Percentiles rank a stretch among this genome's conserved stretches.
Conservation (phyloP, 2,888 invertebrate species). For the Apodemia hepburni region DNA sequence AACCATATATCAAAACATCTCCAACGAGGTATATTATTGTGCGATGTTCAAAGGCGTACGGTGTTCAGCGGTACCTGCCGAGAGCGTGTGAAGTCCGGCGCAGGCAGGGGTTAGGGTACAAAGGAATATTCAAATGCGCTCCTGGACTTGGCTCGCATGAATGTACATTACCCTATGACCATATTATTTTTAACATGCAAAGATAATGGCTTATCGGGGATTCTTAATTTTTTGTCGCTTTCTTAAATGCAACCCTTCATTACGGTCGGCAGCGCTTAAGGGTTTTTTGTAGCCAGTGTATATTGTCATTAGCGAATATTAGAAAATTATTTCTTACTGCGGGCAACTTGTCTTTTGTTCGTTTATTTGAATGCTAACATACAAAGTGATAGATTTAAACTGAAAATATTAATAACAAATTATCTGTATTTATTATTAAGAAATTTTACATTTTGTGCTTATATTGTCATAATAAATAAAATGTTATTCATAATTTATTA, state of each 20-base stretch:
- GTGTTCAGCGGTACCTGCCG: conserved; percentile 41
- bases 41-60: conserved; percentile 14
- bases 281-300: conserved; percentile 67
- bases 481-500: too few species aligned
- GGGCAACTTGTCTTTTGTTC: conserved; percentile 31
- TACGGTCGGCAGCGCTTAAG: conserved; percentile 69
- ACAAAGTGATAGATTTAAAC: too few species aligned
- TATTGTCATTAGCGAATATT: conserved; percentile 65
- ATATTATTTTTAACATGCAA: conserved; percentile 77
- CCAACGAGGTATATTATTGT: conserved; percentile 26
- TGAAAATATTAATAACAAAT: too few species aligned
- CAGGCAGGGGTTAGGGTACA: conserved; percentile 59
- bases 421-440: too few species aligned
- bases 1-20: conserved; percentile 25
- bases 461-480: too few species aligned
- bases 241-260: conserved; percentile 66
- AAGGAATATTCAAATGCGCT: conserved; percentile 74
- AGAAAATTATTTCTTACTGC: conserved; percentile 42
- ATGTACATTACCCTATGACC: conserved; percentile 77
- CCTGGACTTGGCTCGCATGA: conserved; percentile 76
- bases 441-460: too few species aligned
- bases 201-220: conserved; percentile 79
- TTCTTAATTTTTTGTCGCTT: conserved; percentile 76
- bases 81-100: conserved; percentile 78
- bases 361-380: conserved; percentile 11